Conservation (phyloP, 2,888 invertebrate genomes). For the Xestia ashworthii region DNA sequence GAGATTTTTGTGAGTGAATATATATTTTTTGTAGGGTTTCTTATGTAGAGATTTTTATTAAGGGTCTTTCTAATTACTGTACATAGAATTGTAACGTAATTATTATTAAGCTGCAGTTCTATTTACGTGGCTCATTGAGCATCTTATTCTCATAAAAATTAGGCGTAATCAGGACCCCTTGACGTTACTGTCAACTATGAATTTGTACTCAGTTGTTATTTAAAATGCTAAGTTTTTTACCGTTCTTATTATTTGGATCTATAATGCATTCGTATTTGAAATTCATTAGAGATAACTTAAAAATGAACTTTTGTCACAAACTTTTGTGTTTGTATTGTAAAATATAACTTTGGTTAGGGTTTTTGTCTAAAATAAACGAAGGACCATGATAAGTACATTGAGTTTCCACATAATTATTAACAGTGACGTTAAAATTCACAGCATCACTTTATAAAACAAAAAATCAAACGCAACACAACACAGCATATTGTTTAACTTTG, state of each 20-base stretch:
- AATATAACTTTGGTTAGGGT: background rate
- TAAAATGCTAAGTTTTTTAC: background rate
- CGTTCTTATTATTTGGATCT: background rate
- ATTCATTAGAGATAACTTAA: background rate
- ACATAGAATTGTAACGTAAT: background rate
- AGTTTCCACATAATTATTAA: background rate
- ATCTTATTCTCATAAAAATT: background rate
- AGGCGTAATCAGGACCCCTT: background rate
- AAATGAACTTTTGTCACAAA: too few species aligned
- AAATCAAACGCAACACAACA: conserved; percentile 5
- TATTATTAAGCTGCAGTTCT: background rate
- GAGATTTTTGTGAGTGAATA: conserved; percentile 24
- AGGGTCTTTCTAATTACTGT: background rate
- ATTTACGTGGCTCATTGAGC: background rate
- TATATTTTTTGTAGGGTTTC: conserved; percentile 18
- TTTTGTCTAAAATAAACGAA: background rate
- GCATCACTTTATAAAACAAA: background rate
- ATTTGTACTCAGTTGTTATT: background rate
- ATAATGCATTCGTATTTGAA: background rate
- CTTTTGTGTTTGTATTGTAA: background rate
- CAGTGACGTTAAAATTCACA: conserved; percentile 12
- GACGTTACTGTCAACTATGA: background rate
- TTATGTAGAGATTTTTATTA: background rate
- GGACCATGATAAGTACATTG: too few species aligned
- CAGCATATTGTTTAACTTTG: conserved; percentile 27